Evolutionary conservation across 2,797 vertebrate genomes (phyloP), one percentile per base, ranked within the genome.

Genomic region (Champsocephalus esox): DNA sequence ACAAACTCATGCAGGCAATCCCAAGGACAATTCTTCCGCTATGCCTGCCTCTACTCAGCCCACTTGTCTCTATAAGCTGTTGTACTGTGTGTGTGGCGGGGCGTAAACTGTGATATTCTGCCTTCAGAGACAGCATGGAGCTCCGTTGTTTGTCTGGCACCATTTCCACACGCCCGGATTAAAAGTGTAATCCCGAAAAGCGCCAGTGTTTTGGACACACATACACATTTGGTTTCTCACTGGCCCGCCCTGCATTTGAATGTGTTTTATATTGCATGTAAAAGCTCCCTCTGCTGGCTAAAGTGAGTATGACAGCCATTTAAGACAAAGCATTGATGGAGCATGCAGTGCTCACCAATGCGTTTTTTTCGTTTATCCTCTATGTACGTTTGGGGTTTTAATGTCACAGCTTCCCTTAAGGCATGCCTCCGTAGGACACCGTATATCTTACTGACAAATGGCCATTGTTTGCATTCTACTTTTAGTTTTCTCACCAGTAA

Each of bases 171-270:
- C 52, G 68, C 49, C 34, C 70, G 83, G 90, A 90, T 92, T 92
- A 92, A 85, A 90, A 88, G 57, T 85, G 77, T 90, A 91, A 91
- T 93, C 89, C 90, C 9, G 1, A 64, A 82, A 86, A 84, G 64
- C 61, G 34, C 56, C 75, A 84, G 65, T 86, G 84, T 86, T 89
- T 84, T 77, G 80, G 84, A 64, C 76, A 82, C 86, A 70, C 66
- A 72, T 21, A 59, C 62, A 80, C 52, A 66, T 66, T 80, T 50
- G 34, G 34, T 78, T 48, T 70, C 76, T 66, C 64, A 44, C 54
- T 65, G 28, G 63, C 71, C 73, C 44, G 63, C 65, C 41, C 71
- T 73, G 46, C 49, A 43, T 63, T 28, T 49, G 12, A 34, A 17
- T 17, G 5, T 43, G 13, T 62, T 62, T 66, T 45, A 72, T 81